Evolutionary conservation across 2,888 invertebrate species (phyloP), one percentile per base, ranked within the genome.

Genomic region (Perdita meconis): DNA sequence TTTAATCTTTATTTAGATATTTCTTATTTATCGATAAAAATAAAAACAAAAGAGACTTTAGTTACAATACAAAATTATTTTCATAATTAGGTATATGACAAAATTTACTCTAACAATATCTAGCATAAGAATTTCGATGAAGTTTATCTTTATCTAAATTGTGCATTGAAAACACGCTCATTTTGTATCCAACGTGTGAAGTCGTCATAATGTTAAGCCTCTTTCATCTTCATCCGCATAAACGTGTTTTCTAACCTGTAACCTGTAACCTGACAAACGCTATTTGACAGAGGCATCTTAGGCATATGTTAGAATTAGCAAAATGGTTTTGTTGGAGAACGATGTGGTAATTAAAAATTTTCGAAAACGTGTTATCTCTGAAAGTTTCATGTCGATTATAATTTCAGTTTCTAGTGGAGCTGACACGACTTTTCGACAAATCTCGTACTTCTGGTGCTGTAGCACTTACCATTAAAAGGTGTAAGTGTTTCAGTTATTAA

Each of bases 401-500:
- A 78, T 95, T 95, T 87, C 93, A 97, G 96, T 97, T 98, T 93
- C 93, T 98, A 87, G 94, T 94, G 75, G 97, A 97, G 92, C 94
- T 98, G 65, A 96, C 96, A 56, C 96, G 96, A 92, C 93, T 99
- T 89, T 98, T 98, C 90, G 96, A 96, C 92, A 96, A 96, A 90
- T 96, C 97, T n/a, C 96, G 96, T 87, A 90, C 93, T 70, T 94
- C 95, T 81, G 97, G 97, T 61, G 96, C 97, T 55, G 96, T 98
- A 59, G 95, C 95, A 44, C 95, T 98, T 92, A 97, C 97, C 50
- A 97, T 98, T 95, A 99, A 98, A 94, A 95, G 97, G 94, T 98
- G 98, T 97, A 95, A 96, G 97, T 95, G 85, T 24, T 30, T 16
- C 13, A 13, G 44, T 50, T 30, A 2, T 30, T 55, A n/a, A n/a